Evolutionary conservation across 2,888 invertebrate genomes (phyloP), one percentile per base, ranked within the genome.

Genomic region (Lasioglossum vierecki): DNA sequence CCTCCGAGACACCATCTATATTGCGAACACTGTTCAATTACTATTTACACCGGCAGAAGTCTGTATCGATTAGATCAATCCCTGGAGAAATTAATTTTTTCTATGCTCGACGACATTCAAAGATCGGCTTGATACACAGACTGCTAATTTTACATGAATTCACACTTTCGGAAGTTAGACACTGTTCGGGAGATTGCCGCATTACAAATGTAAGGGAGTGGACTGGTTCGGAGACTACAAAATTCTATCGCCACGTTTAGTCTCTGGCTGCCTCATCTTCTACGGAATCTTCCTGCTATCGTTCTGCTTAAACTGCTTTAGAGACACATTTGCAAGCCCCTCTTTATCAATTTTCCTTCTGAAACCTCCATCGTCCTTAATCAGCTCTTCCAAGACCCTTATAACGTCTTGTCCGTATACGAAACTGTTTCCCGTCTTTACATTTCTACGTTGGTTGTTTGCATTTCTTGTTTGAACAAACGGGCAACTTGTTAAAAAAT

Each of bases 331-430:
- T 87, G 89, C 88, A 89, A 92, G 90, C 92, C 91, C 93, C 93
- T 94, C 94, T 94, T 94, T 94, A 93, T 93, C 94, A 94, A 94
- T 94, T 94, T 94, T 94, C 94, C 92, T 94, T 91, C 92, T 93
- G 93, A 93, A 94, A 94, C 94, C 93, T 92, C 91, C 93, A 93
- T 94, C 93, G 93, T 93, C 94, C 94, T 94, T 94, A 94, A 94
- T 94, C 94, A 94, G 94, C 92, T 93, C 92, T 92, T 90, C 90
- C 93, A 91, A 92, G 93, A 92, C 92, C 92, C 93, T 93, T 91
- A 90, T 94, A 94, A 94, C 92, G 92, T 93, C 91, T 85, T 87
- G 87, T 15, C 70, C 30, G 26, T 44, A 18, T 26, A n/a, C n/a
- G 76, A 49, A 63, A 18, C 66, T 22, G 76, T 8, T 15, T 44